Evolutionary conservation across 2,797 vertebrate species (phyloP).

Genomic region (Melanotaenia maccullochi): DNA sequence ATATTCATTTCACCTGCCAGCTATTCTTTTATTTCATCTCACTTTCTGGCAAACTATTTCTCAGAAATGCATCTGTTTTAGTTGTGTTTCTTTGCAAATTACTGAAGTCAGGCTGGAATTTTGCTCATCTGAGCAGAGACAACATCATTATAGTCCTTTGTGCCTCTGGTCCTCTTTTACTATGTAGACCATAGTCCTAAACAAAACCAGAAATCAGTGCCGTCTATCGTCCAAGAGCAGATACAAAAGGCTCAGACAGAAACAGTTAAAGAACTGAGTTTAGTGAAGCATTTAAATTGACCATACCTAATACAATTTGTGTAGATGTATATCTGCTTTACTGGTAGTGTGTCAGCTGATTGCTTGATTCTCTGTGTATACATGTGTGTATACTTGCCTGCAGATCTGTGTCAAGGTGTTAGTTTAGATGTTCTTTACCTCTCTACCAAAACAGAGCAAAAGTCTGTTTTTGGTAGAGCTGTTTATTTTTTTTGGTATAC

Average conservation of each 20-base stretch:
- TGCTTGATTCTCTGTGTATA: conserved; percentile 17
- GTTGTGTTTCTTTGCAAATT: conserved; percentile 6
- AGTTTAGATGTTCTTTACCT: conserved; percentile 52
- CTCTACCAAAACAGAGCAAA: conserved; percentile 45
- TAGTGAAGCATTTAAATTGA: conserved; percentile 15
- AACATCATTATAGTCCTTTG: background rate
- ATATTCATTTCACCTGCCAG: conserved; percentile 7
- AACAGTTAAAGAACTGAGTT: conserved; percentile 31
- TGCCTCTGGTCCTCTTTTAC: conserved; percentile 16
- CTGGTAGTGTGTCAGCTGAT: conserved; percentile 27
- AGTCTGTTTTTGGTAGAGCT: conserved; percentile 41
- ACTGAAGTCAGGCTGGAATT: background rate
- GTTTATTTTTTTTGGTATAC: conserved; percentile 46
- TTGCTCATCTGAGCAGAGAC: background rate
- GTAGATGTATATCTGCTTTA: conserved; percentile 12
- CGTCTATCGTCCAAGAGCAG: conserved; percentile 37
- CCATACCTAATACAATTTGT: conserved; percentile 26
- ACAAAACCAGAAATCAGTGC: conserved; percentile 61
- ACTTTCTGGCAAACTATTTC: background rate
- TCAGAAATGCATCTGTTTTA: background rate
- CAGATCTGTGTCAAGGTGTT: conserved; percentile 50
- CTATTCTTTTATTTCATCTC: background rate
- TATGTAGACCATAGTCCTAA: conserved; percentile 43
- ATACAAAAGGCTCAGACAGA: conserved; percentile 37
- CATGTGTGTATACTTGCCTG: conserved; percentile 23